Evolutionary conservation across 2,113 vertebrate genomes (phyloP).

Genomic region (Tragelaphus imberbis): DNA sequence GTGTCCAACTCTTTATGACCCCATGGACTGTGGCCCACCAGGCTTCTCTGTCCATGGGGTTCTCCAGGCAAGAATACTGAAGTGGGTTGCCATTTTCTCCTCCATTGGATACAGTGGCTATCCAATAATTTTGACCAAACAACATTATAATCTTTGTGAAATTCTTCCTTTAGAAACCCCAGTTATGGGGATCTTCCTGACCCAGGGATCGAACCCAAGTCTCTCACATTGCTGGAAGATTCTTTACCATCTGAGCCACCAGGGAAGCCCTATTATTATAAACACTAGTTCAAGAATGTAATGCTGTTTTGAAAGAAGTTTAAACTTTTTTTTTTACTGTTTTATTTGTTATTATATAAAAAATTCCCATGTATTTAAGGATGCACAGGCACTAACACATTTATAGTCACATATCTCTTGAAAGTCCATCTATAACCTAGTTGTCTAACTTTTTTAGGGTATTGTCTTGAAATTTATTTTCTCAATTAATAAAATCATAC

Average conservation of each 20-base stretch:
- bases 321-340: background rate
- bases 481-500: conserved; percentile 70
- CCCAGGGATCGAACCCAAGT: background rate
- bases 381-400: background rate
- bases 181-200: background rate
- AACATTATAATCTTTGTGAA: background rate
- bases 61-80: background rate
- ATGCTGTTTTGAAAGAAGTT: background rate
- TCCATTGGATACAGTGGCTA: background rate
- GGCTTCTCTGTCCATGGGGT: background rate
- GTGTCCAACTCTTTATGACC: background rate
- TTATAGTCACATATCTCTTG: background rate
- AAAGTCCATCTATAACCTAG: conserved; percentile 42
- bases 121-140: background rate
- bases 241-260: background rate
- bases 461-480: conserved; percentile 74
- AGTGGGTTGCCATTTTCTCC: background rate
- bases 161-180: background rate
- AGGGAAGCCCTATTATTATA: background rate
- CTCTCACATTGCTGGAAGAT: background rate
- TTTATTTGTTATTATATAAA: background rate
- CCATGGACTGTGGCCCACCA: background rate
- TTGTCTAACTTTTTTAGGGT: conserved; percentile 64
- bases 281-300: background rate
- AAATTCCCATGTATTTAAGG: background rate